Base-by-base conservation (phyloP, 2,888 invertebrate species). In the Tenthredo scrophulariae region DNA sequence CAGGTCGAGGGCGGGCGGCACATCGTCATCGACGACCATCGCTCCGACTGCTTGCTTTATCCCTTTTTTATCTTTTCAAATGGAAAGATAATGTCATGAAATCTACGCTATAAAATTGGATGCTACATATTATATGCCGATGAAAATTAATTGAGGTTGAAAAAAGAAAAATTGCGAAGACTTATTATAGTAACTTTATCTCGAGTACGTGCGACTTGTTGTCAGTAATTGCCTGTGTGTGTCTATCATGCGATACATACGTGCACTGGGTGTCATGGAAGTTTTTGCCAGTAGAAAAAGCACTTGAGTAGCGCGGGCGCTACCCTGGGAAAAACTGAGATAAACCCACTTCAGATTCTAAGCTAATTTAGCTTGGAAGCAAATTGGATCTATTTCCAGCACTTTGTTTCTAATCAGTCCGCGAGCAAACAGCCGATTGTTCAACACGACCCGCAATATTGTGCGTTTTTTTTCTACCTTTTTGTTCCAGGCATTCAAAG, bases 291-390 rank as follows among this genome's bases (percentile, higher is more conserved):
- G 72, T 67, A 43, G 65, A 65, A 40, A 83, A 84, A 82, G 86
- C 85, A 86, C 87, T 86, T 83, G 83, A 83, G 46, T 50, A 58
- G 84, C 62, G 84, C 65, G 82, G 87, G 85, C 86, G 86, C 86
- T 85, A 85, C 87, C 88, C 87, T 89, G 89, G 88, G 88, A 90
- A 89, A 88, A 87, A 86, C 87, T 75, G 87, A 87, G 88, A 89
- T 89, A 89, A 89, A 87, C 79, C 87, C 88, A 89, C 89, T 89
- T 86, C 85, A 87, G 85, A 85, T 84, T 84, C 86, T 84, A 58
- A 67, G 85, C 86, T 88, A 86, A 87, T 87, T 88, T 87, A 86
- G 86, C 85, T 85, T 85, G n/a, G 83, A 75, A 65, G 65, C 70
- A 75, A 86, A 80, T 85, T 65, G 70, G 40, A 67, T 79, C 70